Conservation (phyloP, 2,113 vertebrate genomes). For the Polypterus senegalus region DNA sequence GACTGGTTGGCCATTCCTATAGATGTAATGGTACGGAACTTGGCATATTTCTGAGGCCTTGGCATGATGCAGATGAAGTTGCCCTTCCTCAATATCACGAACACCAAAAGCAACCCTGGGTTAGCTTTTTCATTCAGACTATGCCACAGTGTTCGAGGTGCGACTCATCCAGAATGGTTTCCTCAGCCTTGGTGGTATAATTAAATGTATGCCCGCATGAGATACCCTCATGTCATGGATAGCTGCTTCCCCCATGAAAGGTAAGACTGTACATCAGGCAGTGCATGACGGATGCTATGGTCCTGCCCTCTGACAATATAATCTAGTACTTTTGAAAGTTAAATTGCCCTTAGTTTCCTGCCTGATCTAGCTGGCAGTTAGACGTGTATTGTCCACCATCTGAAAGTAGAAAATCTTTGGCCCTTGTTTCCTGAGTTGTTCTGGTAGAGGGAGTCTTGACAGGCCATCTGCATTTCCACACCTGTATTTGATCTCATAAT, state of each 20-base stretch:
- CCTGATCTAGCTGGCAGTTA: neutral
- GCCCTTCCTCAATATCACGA: neutral
- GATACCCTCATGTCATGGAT: neutral
- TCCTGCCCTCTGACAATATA: neutral
- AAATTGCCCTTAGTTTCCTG: neutral
- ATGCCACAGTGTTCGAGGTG: no score
- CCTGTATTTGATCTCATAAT: neutral
- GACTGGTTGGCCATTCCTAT: neutral
- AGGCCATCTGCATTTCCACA: neutral
- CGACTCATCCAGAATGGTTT: no score
- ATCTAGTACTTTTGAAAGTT: no score
- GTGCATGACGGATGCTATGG: neutral
- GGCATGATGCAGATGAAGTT: neutral
- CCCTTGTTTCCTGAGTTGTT: neutral
- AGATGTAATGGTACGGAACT: neutral
- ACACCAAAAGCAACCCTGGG: no score
- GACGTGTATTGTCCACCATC: neutral
- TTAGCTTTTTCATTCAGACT: no score
- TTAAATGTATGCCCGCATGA: neutral
- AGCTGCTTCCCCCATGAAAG: neutral
- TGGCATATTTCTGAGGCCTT: neutral
- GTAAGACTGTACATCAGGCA: neutral
- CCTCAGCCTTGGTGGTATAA: neutral
- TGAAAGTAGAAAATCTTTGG: neutral
- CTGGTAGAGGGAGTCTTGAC: neutral